Percentiles rank a stretch among this genome's conserved stretches.
Evolutionary conservation across 2,797 vertebrate genomes (phyloP).

Genomic region (Malurus leucopterus): DNA sequence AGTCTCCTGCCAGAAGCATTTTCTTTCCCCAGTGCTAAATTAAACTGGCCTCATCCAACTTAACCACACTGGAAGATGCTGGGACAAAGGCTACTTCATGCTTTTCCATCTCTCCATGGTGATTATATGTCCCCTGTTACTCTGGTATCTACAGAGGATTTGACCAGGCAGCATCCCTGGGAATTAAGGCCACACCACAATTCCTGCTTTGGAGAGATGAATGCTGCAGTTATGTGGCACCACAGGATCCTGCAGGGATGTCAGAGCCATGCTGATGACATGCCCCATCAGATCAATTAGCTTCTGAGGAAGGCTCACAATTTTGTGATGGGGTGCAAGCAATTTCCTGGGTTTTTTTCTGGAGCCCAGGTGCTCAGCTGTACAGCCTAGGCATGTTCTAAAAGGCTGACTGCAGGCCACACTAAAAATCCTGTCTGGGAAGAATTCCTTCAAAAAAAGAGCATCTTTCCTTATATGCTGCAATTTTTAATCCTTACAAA

Average conservation of each 20-base stretch:
- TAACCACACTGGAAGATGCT: conserved; percentile 41
- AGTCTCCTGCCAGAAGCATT: conserved; percentile 16
- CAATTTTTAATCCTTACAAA: background rate
- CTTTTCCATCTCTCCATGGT: background rate
- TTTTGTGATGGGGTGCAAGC: background rate
- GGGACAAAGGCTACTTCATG: conserved; percentile 47
- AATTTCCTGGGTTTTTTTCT: background rate
- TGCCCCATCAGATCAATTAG: background rate
- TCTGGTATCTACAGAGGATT: background rate
- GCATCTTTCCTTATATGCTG: background rate
- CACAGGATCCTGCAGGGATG: background rate
- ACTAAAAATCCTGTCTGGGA: background rate
- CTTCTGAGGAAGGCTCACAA: background rate
- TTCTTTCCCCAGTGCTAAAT: conserved; percentile 31
- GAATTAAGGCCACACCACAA: background rate
- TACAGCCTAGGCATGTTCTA: background rate
- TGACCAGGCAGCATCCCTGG: background rate
- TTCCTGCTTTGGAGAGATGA: background rate
- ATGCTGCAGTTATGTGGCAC: background rate
- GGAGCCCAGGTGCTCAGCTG: background rate
- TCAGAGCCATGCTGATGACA: background rate
- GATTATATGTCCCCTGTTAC: background rate
- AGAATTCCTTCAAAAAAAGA: background rate
- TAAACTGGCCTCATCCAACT: conserved; percentile 14
- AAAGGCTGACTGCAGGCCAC: background rate